phyloP scores from a whole-genome alignment of 2,113 vertebrate genomes.

The Lynx canadensis region DNA sequence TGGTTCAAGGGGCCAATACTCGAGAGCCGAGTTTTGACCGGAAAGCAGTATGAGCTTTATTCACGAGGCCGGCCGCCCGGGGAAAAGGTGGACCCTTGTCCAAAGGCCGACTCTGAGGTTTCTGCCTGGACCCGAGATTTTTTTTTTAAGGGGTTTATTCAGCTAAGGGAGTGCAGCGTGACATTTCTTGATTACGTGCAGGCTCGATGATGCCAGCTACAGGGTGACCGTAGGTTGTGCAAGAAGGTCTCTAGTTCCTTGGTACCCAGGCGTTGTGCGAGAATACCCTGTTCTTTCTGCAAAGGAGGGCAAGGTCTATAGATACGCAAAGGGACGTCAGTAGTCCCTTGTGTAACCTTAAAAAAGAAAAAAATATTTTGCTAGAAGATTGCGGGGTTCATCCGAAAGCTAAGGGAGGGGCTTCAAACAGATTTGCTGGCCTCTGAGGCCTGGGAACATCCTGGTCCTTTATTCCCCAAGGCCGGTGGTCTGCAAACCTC shows the following conservation, averaged over 20 bases:
- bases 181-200: not conserved
- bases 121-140: not conserved
- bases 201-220: not conserved
- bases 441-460: not conserved
- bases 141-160: not conserved
- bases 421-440: not conserved
- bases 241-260: not conserved
- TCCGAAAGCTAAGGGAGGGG: not conserved
- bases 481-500: not conserved
- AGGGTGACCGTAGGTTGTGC: not conserved
- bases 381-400: not conserved
- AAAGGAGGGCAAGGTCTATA: not conserved
- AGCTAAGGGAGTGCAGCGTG: not conserved
- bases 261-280: not conserved
- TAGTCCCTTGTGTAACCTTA: not conserved
- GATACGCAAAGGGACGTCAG: not conserved
- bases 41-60: not conserved
- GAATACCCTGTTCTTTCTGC: not conserved
- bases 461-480: not conserved
- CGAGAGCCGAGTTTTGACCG: not conserved
- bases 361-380: not conserved
- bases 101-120: not conserved
- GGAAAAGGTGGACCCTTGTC: not conserved
- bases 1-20: not conserved
- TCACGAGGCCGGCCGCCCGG: not conserved